Base-by-base conservation (phyloP, 2,888 invertebrate species). In the Sisyra nigra region DNA sequence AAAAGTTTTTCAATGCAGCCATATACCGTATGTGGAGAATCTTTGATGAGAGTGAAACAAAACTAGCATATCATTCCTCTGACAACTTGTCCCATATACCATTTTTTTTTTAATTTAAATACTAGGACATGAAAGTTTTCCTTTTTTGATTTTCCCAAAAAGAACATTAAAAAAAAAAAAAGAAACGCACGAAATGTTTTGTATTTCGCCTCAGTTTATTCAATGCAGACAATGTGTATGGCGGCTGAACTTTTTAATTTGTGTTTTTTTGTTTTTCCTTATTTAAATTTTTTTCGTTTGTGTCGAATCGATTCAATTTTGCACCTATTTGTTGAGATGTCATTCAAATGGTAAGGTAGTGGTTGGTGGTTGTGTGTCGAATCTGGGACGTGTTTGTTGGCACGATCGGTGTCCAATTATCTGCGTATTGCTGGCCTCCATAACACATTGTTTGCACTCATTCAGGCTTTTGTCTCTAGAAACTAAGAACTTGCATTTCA, bases 391-490 rank as follows among this genome's bases (percentile, higher is more conserved):
- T 17, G 32, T 13, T 32, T 32, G 32, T 39, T 18, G 39, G 17
- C 9, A 19, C 13, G 40, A 30, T 41, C 7, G 14, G 13, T 34
- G 34, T 34, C 13, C 34, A 34, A 34, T 11, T 34, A n/a, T 34
- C 8, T 34, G 15, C 11, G 15, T 8, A 34, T 13, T 37, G 74
- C 75, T 77, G 77, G 80, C 80, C 78, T 79, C 79, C 80, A 80
- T 72, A 77, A 74, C 82, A 80, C 81, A 81, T 82, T 82, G 82
- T 82, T 81, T 82, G 81, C 80, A 81, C 80, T 79, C 76, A 66
- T 15, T 18, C 17, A 37, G 37, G 37, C 37, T 37, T 19, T 11
- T n/a, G n/a, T 24, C 24, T 24, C 7, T 24, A 24, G 24, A 24
- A 24, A 24, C 7, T 24, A 24, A 24, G 24, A 24, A 3, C 7